phyloP scores from a whole-genome alignment of 2,888 invertebrate species.

The Keiferia lycopersicella region DNA sequence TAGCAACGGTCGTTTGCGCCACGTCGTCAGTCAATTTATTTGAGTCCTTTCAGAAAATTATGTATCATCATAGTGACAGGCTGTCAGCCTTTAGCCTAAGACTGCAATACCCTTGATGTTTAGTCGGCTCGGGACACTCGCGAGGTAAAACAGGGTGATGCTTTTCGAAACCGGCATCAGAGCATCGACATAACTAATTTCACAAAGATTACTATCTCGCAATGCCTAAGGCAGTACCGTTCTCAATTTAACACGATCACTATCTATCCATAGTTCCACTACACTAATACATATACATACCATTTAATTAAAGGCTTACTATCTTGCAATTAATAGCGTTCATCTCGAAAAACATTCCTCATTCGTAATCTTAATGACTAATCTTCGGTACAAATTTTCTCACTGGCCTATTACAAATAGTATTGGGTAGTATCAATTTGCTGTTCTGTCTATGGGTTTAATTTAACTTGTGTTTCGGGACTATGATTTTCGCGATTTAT shows the following conservation, averaged over 20 bases:
- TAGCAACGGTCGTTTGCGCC: too few relatives aligned
- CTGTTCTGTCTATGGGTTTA: conserved; percentile 52
- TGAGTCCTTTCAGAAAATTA: too few relatives aligned
- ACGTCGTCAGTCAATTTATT: too few relatives aligned
- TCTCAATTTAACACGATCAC: conserved; percentile 21
- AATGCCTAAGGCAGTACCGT: conserved; percentile 18
- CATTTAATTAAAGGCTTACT: conserved; percentile 28
- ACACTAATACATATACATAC: conserved; percentile 24
- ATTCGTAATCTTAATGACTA: conserved; percentile 71
- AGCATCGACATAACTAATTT: conserved; percentile 8
- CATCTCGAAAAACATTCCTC: conserved; percentile 57
- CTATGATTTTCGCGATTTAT: neutral
- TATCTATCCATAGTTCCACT: conserved; percentile 21
- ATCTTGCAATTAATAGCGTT: conserved; percentile 32
- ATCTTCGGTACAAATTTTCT: conserved; percentile 67
- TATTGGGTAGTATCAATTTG: conserved; percentile 68
- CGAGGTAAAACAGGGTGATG: too few relatives aligned
- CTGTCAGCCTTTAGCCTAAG: too few relatives aligned
- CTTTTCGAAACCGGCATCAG: too few relatives aligned
- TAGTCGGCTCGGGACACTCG: too few relatives aligned
- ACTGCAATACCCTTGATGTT: too few relatives aligned
- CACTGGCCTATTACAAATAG: conserved; percentile 61
- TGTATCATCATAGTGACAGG: too few relatives aligned
- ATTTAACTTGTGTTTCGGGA: conserved; percentile 44
- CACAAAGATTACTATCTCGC: neutral